phyloP scores from a whole-genome alignment of 2,888 invertebrate genomes.

The Ptychoptera albimana region DNA sequence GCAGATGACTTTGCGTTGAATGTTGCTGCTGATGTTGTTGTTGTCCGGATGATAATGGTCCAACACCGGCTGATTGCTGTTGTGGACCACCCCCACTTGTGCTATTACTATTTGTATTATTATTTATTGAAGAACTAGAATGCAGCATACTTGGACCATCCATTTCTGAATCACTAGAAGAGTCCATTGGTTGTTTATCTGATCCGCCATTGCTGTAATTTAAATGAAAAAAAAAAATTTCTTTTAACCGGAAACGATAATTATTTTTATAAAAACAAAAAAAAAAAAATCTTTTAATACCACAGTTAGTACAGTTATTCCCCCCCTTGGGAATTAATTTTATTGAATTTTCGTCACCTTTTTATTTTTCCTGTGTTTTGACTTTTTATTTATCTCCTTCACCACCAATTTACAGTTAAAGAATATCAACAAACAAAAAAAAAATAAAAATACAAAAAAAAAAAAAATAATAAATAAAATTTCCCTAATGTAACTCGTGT shows the following conservation, averaged over 20 bases:
- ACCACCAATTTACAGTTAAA: no score
- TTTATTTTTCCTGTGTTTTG: no score
- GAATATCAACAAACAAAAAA: no score
- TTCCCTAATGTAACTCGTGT: no score
- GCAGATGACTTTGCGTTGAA: slow-evolving; percentile 16
- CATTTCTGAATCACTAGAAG: slow-evolving; percentile 33
- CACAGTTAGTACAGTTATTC: not conserved
- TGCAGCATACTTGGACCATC: slow-evolving; percentile 26
- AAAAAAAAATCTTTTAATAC: not conserved
- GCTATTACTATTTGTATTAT: slow-evolving; percentile 11
- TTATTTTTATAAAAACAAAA: no score
- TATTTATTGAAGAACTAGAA: slow-evolving; percentile 15
- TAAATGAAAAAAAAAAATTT: slow-evolving; percentile 1
- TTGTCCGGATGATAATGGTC: not conserved
- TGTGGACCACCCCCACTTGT: slow-evolving; percentile 12
- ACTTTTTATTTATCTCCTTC: no score
- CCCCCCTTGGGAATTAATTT: not conserved
- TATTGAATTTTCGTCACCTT: no score
- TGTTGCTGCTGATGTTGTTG: slow-evolving; percentile 18
- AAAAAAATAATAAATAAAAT: no score
- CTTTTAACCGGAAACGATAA: no score
- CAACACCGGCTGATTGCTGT: slow-evolving; percentile 12
- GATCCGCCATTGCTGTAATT: slow-evolving; percentile 25
- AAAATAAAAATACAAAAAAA: no score
- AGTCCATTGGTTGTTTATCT: slow-evolving; percentile 31